Percentiles rank a stretch among this genome's conserved stretches.
Conservation (phyloP, 2,113 vertebrate species). For the Puma concolor region DNA sequence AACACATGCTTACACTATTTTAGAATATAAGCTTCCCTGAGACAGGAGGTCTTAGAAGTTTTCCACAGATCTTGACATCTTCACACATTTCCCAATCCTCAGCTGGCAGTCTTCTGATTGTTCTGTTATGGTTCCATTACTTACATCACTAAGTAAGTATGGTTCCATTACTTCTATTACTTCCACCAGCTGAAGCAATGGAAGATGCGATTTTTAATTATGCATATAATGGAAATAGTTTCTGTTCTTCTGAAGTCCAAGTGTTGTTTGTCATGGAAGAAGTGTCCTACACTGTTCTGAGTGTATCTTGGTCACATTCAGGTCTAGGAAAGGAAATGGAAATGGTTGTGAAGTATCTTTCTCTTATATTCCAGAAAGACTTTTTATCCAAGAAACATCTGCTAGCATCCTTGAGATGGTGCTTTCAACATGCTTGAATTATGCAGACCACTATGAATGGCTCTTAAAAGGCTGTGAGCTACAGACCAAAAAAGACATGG, state of each 20-base stretch:
- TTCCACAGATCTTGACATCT: neutral
- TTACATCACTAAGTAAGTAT: neutral
- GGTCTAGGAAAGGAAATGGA: slow-evolving; percentile 53
- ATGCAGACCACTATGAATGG: neutral
- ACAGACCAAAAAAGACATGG: neutral
- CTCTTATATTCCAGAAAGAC: slow-evolving; percentile 23
- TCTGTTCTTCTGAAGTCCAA: neutral
- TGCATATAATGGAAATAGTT: neutral
- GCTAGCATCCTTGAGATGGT: neutral
- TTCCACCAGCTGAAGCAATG: neutral
- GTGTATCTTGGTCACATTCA: neutral
- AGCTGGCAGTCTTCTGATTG: neutral
- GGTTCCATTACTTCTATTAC: neutral
- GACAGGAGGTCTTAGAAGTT: neutral
- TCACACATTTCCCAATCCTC: neutral
- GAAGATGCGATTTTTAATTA: neutral
- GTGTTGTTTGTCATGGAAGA: slow-evolving; percentile 29
- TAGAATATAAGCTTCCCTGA: neutral
- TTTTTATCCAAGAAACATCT: slow-evolving; percentile 52
- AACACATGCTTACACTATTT: neutral
- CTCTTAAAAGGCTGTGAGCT: slow-evolving; percentile 12
- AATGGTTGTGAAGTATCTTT: slow-evolving; percentile 55
- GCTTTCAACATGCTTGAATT: neutral
- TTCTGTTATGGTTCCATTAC: neutral
- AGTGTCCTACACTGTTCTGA: neutral